phyloP scores from a whole-genome alignment of 1,140 invertebrate species.

The Homarus americanus region DNA sequence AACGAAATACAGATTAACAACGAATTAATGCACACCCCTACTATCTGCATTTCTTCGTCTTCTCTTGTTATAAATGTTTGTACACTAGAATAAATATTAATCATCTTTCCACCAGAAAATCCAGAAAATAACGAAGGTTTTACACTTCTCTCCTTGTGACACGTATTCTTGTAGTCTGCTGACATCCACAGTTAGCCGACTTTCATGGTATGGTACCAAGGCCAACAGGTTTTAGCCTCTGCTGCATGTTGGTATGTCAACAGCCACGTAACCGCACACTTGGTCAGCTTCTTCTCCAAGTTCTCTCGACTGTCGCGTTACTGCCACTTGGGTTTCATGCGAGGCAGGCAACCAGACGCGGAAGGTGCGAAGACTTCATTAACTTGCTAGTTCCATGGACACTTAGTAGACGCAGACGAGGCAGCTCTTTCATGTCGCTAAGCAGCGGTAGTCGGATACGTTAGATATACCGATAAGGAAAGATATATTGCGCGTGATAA shows the following conservation, averaged over 20 bases:
- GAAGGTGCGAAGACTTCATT: conserved; percentile 60
- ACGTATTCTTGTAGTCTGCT: neutral
- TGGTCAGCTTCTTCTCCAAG: conserved; percentile 46
- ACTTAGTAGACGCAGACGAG: conserved; percentile 55
- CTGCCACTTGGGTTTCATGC: conserved; percentile 54
- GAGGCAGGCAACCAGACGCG: conserved; percentile 40
- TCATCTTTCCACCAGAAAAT: no score
- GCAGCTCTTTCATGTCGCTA: conserved; percentile 53
- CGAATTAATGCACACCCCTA: conserved; percentile 30
- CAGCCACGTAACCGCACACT: conserved; percentile 13
- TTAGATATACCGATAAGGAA: conserved; percentile 47
- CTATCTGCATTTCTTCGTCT: conserved; percentile 15
- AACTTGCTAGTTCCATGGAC: conserved; percentile 51
- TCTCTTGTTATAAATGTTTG: no score
- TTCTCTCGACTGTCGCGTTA: conserved; percentile 51
- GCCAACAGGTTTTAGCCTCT: conserved; percentile 26
- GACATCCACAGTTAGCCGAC: neutral
- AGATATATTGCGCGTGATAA: conserved; percentile 58
- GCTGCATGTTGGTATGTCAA: conserved; percentile 58
- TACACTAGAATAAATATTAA: no score
- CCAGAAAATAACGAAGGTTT: neutral
- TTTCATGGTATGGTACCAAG: conserved; percentile 45
- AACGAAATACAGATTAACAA: conserved; percentile 41
- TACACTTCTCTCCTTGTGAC: neutral
- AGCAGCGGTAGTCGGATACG: conserved; percentile 45